A percentile compares a stretch with the other conserved stretches of the same genome.
These are phyloP conservation scores for Protomyctophum bolini DNA, from an alignment of 2,113 vertebrate genomes.

Conservation along the genomic window DNA sequence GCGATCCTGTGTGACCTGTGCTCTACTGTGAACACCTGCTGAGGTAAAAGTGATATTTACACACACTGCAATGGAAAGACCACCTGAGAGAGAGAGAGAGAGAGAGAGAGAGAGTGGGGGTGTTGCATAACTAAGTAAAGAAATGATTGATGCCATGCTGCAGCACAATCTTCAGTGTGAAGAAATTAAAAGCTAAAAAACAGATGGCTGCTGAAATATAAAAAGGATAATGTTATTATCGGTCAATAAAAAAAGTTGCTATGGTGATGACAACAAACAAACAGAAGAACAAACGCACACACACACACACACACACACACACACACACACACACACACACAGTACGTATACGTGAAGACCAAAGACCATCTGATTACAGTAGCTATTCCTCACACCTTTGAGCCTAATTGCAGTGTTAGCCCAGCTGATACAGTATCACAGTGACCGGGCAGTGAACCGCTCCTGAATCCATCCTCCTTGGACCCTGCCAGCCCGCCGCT, in stretches of 20 bases:
- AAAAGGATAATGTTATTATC: too few species aligned
- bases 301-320: background rate
- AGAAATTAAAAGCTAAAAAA: too few species aligned
- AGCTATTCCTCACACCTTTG: constrained; percentile 25
- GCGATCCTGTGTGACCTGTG: constrained; percentile 48
- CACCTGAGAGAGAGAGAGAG: constrained; percentile 36
- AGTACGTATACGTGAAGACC: background rate
- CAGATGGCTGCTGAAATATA: too few species aligned
- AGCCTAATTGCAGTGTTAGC: constrained; percentile 21
- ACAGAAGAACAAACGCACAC: constrained; percentile 5
- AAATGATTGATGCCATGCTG: too few species aligned
- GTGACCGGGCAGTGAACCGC: constrained; percentile 30
- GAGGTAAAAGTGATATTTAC: constrained; percentile 25
- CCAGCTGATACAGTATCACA: constrained; percentile 32
- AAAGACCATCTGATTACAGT: constrained; percentile 19
- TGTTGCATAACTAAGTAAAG: too few species aligned
- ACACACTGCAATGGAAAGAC: constrained; percentile 30
- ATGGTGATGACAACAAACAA: constrained; percentile 2
- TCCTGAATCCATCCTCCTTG: constrained; percentile 24
- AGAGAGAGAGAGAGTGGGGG: background rate
- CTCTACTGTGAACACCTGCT: constrained; percentile 33
- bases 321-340: background rate
- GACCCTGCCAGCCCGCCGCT: constrained; percentile 31
- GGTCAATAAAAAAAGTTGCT: too few species aligned
- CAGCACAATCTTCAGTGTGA: too few species aligned